Percentiles rank a stretch among this genome's conserved stretches.
Conservation (phyloP, 2,888 invertebrate species). For the Nasonovia ribisnigri region DNA sequence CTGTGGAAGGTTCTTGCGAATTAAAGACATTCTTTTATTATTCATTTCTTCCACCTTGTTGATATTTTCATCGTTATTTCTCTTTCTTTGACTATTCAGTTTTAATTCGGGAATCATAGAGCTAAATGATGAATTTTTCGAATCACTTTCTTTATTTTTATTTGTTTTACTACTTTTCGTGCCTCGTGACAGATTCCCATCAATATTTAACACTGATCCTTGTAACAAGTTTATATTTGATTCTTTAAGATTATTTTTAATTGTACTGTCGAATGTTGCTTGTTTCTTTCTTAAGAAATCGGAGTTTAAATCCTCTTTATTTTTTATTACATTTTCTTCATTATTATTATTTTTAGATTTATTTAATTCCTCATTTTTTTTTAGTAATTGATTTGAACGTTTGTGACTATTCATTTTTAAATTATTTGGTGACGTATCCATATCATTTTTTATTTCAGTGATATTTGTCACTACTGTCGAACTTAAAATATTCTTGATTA, state of each 20-base stretch:
- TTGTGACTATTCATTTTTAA: not conserved
- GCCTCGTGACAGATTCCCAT: not conserved
- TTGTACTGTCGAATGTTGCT: not conserved
- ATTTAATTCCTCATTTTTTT: not conserved
- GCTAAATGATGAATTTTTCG: not conserved
- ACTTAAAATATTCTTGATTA: conserved; percentile 15
- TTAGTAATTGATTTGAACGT: not conserved
- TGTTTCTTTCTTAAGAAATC: not conserved
- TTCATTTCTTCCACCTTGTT: not conserved
- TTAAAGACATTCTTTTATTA: not conserved
- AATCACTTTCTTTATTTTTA: not conserved
- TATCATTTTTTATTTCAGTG: conserved; percentile 46
- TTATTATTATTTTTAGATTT: not conserved
- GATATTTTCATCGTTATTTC: not conserved
- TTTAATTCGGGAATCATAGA: not conserved
- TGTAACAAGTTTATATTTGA: not conserved
- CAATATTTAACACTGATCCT: not conserved
- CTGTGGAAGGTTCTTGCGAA: not conserved
- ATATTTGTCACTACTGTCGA: conserved; percentile 34
- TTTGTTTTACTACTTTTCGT: not conserved
- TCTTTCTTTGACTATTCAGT: not conserved
- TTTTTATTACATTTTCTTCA: not conserved
- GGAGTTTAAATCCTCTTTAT: not conserved
- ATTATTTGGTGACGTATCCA: not conserved
- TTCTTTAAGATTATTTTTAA: not conserved